phyloP scores from a whole-genome alignment of 37 sponge, comb jelly and placozoan genomes.

The Petrosia ficiformis region DNA sequence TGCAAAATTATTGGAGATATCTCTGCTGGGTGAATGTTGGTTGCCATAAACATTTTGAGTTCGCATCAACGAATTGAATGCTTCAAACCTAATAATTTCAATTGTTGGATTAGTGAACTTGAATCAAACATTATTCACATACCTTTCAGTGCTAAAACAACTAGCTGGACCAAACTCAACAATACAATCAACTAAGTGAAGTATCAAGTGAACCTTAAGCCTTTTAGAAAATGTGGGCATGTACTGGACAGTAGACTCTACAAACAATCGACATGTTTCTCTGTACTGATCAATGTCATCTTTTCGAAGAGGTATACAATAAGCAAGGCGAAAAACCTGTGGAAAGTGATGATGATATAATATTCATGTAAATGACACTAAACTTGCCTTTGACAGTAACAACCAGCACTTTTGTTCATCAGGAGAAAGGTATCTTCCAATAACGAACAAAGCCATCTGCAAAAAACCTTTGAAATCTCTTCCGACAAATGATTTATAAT shows the following conservation, averaged over 20 bases:
- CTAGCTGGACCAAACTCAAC: constrained; percentile 40
- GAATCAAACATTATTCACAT: not conserved
- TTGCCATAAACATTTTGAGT: constrained; percentile 1
- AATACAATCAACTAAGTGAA: constrained; percentile 40
- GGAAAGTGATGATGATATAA: not conserved
- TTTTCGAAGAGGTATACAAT: not conserved
- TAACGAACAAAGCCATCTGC: constrained; percentile 11
- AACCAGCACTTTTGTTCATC: not conserved
- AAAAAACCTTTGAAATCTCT: constrained; percentile 30
- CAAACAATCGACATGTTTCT: constrained; percentile 14
- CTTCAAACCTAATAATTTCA: not conserved
- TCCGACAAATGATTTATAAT: constrained; percentile 55
- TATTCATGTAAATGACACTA: not conserved
- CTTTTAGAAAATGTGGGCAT: constrained; percentile 10
- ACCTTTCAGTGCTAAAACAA: constrained; percentile 56
- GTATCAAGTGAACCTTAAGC: constrained; percentile 39
- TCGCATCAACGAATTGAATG: not conserved
- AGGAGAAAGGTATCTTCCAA: not conserved
- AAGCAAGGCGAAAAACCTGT: constrained; percentile 33
- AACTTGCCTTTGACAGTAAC: not conserved
- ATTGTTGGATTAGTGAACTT: not conserved
- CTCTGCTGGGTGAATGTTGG: constrained; percentile 7
- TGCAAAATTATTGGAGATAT: constrained; percentile 2
- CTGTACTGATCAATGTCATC: not conserved
- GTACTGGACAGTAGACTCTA: constrained; percentile 1